Evolutionary conservation across 2,113 vertebrate species (phyloP).

Genomic region (Takifugu flavidus): DNA sequence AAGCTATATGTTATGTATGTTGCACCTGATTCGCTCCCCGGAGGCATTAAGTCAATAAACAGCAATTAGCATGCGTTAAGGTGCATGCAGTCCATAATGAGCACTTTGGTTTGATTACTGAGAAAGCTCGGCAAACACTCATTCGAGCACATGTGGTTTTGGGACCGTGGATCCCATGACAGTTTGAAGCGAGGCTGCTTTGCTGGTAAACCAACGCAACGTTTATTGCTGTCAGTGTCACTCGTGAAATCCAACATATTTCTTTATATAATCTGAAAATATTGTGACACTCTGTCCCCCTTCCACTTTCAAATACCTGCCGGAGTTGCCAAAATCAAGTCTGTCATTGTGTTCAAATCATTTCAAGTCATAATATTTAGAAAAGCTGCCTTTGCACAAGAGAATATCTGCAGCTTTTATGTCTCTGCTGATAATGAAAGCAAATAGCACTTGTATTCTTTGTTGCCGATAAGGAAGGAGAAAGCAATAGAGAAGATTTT

Average conservation of each 20-base stretch:
- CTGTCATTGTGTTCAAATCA: slow-evolving; percentile 41
- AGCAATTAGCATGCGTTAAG: slow-evolving; percentile 63
- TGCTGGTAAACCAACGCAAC: slow-evolving; percentile 22
- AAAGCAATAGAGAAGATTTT: slow-evolving; percentile 44
- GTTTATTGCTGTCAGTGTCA: slow-evolving; percentile 37
- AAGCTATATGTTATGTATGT: slow-evolving; percentile 21
- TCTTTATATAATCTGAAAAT: slow-evolving; percentile 36
- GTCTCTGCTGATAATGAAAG: slow-evolving; percentile 56
- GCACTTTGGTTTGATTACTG: slow-evolving; percentile 46
- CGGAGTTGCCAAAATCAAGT: slow-evolving; percentile 39
- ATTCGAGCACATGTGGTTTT: slow-evolving; percentile 34
- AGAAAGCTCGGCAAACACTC: slow-evolving; percentile 46
- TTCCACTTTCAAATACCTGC: slow-evolving; percentile 25
- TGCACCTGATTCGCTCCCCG: slow-evolving; percentile 19
- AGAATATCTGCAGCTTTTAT: slow-evolving; percentile 58
- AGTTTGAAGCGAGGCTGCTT: slow-evolving; percentile 44
- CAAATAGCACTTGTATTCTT: slow-evolving; percentile 53
- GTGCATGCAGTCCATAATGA: slow-evolving; percentile 47
- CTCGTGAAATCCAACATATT: slow-evolving; percentile 34
- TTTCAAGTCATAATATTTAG: slow-evolving; percentile 48
- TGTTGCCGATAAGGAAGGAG: slow-evolving; percentile 34
- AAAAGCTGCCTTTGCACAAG: slow-evolving; percentile 39
- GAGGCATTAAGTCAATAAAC: slow-evolving; percentile 52
- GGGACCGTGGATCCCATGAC: slow-evolving; percentile 38
- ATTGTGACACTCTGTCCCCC: slow-evolving; percentile 41